A percentile compares a stretch with the other conserved stretches of the same genome.
Conservation (phyloP, 2,113 vertebrate genomes). For the Ceyx cyanopectus region DNA sequence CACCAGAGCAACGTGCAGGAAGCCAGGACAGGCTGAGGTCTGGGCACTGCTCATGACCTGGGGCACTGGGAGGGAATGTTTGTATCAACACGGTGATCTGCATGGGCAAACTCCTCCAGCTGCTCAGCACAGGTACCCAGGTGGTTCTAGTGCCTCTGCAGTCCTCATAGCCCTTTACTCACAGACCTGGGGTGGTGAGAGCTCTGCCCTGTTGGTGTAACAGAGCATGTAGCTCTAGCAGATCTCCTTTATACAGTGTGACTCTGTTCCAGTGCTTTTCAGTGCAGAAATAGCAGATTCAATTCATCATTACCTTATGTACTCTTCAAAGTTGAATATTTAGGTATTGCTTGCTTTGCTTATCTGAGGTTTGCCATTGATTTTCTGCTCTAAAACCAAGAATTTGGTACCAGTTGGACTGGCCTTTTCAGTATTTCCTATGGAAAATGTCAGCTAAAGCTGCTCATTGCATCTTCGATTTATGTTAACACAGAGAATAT, state of each 20-base stretch:
- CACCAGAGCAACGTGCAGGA: not conserved
- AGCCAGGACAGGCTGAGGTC: not conserved
- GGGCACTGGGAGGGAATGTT: too few relatives aligned
- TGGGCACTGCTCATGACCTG: not conserved
- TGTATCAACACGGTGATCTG: rapidly evolving
- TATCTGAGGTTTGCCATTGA: not conserved
- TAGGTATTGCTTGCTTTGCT: not conserved
- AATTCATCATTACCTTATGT: not conserved
- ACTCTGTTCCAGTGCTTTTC: not conserved
- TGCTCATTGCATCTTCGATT: not conserved
- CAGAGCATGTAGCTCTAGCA: not conserved
- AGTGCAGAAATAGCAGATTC: not conserved
- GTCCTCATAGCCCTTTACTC: not conserved
- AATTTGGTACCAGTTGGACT: not conserved
- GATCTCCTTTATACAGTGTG: rapidly evolving
- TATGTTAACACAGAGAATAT: not conserved
- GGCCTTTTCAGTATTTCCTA: not conserved
- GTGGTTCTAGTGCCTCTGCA: not conserved
- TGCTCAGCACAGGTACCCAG: too few relatives aligned
- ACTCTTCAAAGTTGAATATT: not conserved
- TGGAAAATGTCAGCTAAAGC: not conserved
- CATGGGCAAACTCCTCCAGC: not conserved
- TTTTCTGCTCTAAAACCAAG: not conserved
- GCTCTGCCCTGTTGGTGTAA: not conserved
- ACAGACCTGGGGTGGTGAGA: not conserved